A percentile compares a stretch with the other conserved stretches of the same genome.
Evolutionary conservation across 2,888 invertebrate genomes (phyloP).

Genomic region (Endotricha flammealis): DNA sequence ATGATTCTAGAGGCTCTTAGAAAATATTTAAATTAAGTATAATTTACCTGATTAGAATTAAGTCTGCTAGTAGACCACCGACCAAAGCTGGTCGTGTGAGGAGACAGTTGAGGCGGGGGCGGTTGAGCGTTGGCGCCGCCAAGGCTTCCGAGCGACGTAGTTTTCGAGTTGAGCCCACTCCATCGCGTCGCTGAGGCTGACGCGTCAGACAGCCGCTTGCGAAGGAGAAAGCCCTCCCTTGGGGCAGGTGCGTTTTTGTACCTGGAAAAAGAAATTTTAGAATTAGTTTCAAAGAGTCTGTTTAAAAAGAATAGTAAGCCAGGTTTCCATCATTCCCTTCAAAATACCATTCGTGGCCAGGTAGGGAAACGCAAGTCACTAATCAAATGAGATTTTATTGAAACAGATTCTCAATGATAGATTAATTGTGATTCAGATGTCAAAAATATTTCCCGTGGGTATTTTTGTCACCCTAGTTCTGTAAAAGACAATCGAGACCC

Average conservation of each 20-base stretch:
- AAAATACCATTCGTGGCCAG: too few species aligned
- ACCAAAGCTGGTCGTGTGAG: constrained; percentile 77
- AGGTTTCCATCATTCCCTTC: too few species aligned
- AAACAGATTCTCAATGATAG: too few species aligned
- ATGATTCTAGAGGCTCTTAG: too few species aligned
- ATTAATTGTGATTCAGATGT: too few species aligned
- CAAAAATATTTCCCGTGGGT: too few species aligned
- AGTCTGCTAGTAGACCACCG: constrained; percentile 87
- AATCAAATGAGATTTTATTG: too few species aligned
- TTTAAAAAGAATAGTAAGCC: too few species aligned
- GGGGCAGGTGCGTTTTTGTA: constrained; percentile 84
- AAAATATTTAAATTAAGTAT: neutral
- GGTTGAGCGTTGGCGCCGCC: constrained; percentile 79
- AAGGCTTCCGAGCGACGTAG: constrained; percentile 89
- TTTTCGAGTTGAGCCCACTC: constrained; percentile 88
- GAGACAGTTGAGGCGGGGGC: constrained; percentile 71
- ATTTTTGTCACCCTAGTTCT: too few species aligned
- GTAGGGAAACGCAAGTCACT: too few species aligned
- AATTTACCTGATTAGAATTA: constrained; percentile 80
- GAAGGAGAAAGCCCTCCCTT: constrained; percentile 87
- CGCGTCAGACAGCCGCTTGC: constrained; percentile 86
- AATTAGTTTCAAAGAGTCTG: too few species aligned
- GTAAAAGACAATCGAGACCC: too few species aligned
- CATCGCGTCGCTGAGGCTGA: constrained; percentile 77
- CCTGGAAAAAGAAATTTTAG: constrained; percentile 41